Conservation (phyloP, 1,140 invertebrate species). For the Chrysopa pallens region DNA sequence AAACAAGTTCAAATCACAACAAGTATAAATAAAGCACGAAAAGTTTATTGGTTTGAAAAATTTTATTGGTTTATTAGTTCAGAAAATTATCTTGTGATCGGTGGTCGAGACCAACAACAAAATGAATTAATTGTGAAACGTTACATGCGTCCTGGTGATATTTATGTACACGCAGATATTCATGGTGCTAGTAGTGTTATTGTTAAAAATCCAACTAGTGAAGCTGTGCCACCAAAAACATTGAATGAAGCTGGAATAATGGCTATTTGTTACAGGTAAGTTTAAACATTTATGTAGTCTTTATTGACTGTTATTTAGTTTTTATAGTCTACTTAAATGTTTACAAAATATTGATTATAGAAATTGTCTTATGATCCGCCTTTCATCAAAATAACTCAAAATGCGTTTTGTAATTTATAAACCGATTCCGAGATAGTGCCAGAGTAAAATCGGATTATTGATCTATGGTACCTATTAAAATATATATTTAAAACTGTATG, state of each 20-base stretch:
- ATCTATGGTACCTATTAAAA: too few species aligned
- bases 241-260: constrained; percentile 93
- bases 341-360: too few species aligned
- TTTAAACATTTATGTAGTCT: too few species aligned
- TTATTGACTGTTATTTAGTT: too few species aligned
- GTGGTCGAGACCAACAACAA: constrained; percentile 91
- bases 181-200: constrained; percentile 88
- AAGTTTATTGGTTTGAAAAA: constrained; percentile 97
- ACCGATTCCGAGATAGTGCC: too few species aligned
- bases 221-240: constrained; percentile 75
- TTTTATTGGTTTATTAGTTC: constrained; percentile 99
- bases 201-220: constrained; percentile 69
- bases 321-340: too few species aligned
- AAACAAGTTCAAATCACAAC: constrained; percentile 89
- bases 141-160: constrained; percentile 67
- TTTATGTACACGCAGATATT: constrained; percentile 89
- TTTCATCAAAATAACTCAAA: too few species aligned
- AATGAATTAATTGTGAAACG: constrained; percentile 95
- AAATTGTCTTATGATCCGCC: too few species aligned
- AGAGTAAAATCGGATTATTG: too few species aligned
- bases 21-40: constrained; percentile 83
- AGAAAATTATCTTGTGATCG: constrained; percentile 94
- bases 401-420: too few species aligned
- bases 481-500: too few species aligned
- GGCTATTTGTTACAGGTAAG: constrained; percentile 83